These are phyloP conservation scores for Dicyrtoma fusca DNA, from an alignment of 2,888 invertebrate genomes.

Conservation along the genomic window DNA sequence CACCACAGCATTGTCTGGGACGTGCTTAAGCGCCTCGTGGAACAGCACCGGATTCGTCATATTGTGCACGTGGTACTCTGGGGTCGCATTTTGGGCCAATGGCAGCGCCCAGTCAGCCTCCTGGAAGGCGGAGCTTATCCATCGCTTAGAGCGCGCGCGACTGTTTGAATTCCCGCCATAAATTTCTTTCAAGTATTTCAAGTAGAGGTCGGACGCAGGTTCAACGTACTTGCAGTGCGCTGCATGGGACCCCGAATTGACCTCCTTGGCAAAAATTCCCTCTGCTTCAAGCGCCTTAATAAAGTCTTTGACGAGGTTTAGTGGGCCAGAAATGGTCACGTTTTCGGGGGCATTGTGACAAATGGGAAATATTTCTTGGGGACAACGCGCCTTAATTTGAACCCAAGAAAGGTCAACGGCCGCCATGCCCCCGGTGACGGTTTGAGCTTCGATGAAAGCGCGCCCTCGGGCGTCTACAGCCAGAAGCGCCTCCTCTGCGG, in stretches of 20 bases:
- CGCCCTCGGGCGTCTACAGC: slow-evolving; percentile 74
- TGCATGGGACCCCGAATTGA: slow-evolving; percentile 83
- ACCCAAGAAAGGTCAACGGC: slow-evolving; percentile 62
- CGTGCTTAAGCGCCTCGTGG: slow-evolving; percentile 61
- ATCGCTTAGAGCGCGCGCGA: neutral
- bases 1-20: slow-evolving; percentile 63
- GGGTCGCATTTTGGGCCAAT: neutral
- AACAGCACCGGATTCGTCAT: neutral
- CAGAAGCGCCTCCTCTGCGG: slow-evolving; percentile 82
- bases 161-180: neutral
- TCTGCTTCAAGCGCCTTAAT: slow-evolving; percentile 71
- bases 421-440: slow-evolving; percentile 60
- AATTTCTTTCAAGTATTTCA: neutral
- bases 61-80: slow-evolving; percentile 8
- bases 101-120: slow-evolving; percentile 58
- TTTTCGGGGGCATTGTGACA: slow-evolving; percentile 94
- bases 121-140: slow-evolving; percentile 1
- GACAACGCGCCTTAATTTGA: slow-evolving; percentile 72
- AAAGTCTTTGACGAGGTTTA: slow-evolving; percentile 69
- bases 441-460: slow-evolving; percentile 55
- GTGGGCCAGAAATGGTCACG: slow-evolving; percentile 90
- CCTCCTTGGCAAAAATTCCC: slow-evolving; percentile 78
- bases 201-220: slow-evolving; percentile 49
- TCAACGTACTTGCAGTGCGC: slow-evolving; percentile 67
- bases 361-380: slow-evolving; percentile 79